Evolutionary conservation across 2,113 vertebrate species (phyloP).

Genomic region (Epinephelus moara): DNA sequence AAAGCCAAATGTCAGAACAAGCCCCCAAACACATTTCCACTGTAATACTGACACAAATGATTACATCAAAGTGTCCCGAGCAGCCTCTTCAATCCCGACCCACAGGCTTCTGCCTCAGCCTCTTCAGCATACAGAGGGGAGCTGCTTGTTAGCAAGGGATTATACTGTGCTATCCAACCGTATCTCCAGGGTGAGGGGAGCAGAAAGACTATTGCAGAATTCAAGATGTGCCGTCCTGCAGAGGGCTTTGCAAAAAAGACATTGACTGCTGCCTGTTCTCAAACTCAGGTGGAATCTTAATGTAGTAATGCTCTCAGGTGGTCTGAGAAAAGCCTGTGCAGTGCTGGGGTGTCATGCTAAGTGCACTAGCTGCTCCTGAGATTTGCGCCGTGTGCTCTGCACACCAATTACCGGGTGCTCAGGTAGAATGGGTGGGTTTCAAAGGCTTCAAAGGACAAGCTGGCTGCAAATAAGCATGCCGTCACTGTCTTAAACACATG

Average conservation of each 20-base stretch:
- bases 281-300: slow-evolving; percentile 65
- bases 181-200: slow-evolving; percentile 26
- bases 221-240: slow-evolving; percentile 12
- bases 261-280: slow-evolving; percentile 41
- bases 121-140: slow-evolving; percentile 20
- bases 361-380: slow-evolving; percentile 55
- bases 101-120: slow-evolving; percentile 29
- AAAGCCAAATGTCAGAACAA: slow-evolving; percentile 58
- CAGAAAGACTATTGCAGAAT: slow-evolving; percentile 36
- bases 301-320: slow-evolving; percentile 49
- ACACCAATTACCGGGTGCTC: slow-evolving; percentile 60
- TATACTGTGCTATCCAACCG: slow-evolving; percentile 12
- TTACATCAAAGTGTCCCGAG: slow-evolving; percentile 40
- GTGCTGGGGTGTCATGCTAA: slow-evolving; percentile 44
- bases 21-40: slow-evolving; percentile 18
- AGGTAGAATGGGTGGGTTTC: slow-evolving; percentile 54
- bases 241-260: not conserved
- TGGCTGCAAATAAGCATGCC: slow-evolving; percentile 42
- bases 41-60: slow-evolving; percentile 33
- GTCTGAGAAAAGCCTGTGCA: slow-evolving; percentile 35
- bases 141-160: slow-evolving; percentile 38
- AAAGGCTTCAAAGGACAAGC: slow-evolving; percentile 56
- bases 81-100: slow-evolving; percentile 24
- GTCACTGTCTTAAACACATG: slow-evolving; percentile 19
- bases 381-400: slow-evolving; percentile 50